phyloP scores from a whole-genome alignment of 2,888 invertebrate species.

The Hetaerina titia region DNA sequence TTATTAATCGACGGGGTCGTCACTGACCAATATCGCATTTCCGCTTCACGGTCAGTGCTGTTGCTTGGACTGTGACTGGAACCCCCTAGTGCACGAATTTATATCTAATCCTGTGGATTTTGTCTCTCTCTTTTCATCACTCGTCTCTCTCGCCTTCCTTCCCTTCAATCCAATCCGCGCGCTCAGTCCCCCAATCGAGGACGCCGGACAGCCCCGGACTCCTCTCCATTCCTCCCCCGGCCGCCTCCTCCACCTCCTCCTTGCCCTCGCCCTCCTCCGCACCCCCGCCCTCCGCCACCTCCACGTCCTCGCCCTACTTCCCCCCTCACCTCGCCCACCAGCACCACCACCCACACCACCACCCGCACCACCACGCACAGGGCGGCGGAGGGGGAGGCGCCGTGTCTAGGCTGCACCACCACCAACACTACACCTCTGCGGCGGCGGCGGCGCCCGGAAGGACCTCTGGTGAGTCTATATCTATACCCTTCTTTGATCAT shows the following conservation, averaged over 20 bases:
- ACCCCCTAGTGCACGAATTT: background rate
- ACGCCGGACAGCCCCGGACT: constrained; percentile 78
- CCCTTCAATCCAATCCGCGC: background rate
- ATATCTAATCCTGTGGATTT: background rate
- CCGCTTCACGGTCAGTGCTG: background rate
- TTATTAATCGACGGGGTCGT: constrained; percentile 5
- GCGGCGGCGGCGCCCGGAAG: constrained; percentile 65
- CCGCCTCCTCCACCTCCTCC: constrained; percentile 70
- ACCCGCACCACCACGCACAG: constrained; percentile 72
- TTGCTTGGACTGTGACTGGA: background rate
- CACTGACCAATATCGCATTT: background rate
- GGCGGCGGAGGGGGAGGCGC: constrained; percentile 3
- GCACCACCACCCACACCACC: constrained; percentile 71
- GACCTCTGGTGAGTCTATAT: constrained; percentile 69
- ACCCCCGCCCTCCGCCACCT: constrained; percentile 85
- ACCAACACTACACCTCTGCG: constrained; percentile 73
- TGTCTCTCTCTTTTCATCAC: constrained; percentile 61
- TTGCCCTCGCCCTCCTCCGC: constrained; percentile 80
- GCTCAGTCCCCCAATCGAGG: constrained; percentile 71
- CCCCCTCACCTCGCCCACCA: constrained; percentile 71
- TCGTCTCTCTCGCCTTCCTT: constrained; percentile 69
- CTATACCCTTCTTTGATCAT: background rate
- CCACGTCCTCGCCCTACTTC: constrained; percentile 78
- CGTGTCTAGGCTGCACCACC: constrained; percentile 73
- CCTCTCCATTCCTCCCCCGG: constrained; percentile 69